Base-by-base conservation (phyloP, 2,888 invertebrate genomes). In the Thecophora atra region DNA sequence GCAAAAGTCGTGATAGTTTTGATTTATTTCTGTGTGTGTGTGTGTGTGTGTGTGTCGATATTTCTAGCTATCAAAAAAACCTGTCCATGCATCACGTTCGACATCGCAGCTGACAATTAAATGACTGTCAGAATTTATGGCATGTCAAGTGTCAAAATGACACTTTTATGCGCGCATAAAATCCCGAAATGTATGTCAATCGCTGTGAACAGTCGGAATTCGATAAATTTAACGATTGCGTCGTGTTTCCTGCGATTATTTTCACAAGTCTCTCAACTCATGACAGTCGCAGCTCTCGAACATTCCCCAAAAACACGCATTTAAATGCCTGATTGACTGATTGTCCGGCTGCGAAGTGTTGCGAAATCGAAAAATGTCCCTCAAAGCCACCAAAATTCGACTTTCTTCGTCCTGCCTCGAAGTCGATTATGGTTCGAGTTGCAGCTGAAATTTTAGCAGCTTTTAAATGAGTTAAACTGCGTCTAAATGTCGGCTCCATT, bases 61-160 rank as follows among this genome's bases (percentile, higher is more conserved):
- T 74, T 75, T 72, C 75, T 76, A 75, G 74, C 75, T 76, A 77
- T 75, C 76, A 77, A 75, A 74, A 17, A n/a, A 17, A n/a, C n/a
- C 17, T 47, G 47, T 47, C 17, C 17, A 66, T 66, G 66, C 21
- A 63, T 70, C 70, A 62, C 51, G 51, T 30, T 37, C 51, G 13
- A 26, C 47, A 62, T 70, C 70, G 21, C 74, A 75, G 77, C 76
- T 76, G 77, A 77, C 76, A 78, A 75, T 77, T 75, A 77, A 78
- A 76, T 75, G 73, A 76, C 77, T 76, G 76, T 76, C 77, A 76
- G 75, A 77, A 77, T 77, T 78, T 77, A 76, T 76, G 75, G 76
- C 75, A 73, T 76, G 76, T 77, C 77, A 76, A 75, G 78, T 77
- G 78, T 78, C 78, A 77, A 74, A 75, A 76, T 75, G 77, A 77